These are phyloP conservation scores for Falco concolor DNA, from an alignment of 2,797 vertebrate species.

Conservation along the genomic window DNA sequence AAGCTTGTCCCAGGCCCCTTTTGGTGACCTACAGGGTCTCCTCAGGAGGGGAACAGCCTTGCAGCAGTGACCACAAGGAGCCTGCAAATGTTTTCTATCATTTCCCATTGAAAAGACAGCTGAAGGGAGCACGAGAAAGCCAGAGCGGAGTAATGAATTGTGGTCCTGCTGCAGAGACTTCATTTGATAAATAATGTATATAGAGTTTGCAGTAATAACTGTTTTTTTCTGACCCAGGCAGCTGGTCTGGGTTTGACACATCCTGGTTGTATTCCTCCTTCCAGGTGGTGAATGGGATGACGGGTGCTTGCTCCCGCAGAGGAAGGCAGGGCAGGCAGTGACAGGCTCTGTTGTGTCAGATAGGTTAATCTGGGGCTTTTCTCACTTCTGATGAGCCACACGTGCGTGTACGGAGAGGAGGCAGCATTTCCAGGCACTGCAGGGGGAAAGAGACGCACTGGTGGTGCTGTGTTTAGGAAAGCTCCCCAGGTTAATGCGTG, in stretches of 20 bases:
- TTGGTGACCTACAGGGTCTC: background rate
- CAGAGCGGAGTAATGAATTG: constrained; percentile 54
- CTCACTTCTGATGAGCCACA: background rate
- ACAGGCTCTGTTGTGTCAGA: constrained; percentile 32
- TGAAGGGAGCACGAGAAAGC: background rate
- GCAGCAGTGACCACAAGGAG: background rate
- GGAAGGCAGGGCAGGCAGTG: constrained; percentile 30
- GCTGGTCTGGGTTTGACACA: constrained; percentile 58
- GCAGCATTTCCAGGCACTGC: accelerated
- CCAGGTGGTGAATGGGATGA: constrained; percentile 39
- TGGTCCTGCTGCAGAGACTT: constrained; percentile 70
- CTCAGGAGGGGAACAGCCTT: background rate
- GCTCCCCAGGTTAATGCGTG: accelerated
- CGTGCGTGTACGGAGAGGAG: accelerated
- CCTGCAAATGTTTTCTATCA: constrained; percentile 54
- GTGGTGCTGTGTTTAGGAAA: background rate
- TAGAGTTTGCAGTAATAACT: constrained; percentile 69
- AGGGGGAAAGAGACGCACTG: background rate
- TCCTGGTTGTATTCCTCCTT: constrained; percentile 35
- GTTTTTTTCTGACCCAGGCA: constrained; percentile 39
- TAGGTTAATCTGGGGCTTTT: constrained; percentile 40
- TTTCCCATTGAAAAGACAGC: constrained; percentile 42
- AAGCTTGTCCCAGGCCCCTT: background rate
- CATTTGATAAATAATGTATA: constrained; percentile 79
- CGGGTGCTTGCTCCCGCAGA: background rate